phyloP scores from a whole-genome alignment of 2,113 vertebrate species.

The Hiodon tergisus region DNA sequence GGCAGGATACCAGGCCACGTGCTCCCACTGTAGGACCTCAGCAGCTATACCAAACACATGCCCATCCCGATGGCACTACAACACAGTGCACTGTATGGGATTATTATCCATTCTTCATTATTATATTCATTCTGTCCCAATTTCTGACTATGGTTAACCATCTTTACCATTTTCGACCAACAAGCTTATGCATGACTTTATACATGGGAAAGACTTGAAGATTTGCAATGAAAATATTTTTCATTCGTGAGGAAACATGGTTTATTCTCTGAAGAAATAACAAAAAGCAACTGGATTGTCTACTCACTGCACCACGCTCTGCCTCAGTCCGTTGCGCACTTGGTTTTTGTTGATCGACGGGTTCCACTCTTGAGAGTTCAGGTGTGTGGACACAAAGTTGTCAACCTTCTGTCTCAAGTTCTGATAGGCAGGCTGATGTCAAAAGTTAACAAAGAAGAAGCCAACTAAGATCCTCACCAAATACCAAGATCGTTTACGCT shows the following conservation, averaged over 20 bases:
- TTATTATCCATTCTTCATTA: constrained; percentile 23
- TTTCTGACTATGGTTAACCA: constrained; percentile 8
- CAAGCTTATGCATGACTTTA: background rate
- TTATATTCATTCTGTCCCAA: constrained; percentile 8
- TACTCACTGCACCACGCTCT: constrained; percentile 92
- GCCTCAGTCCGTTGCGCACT: constrained; percentile 82
- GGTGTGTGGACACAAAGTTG: constrained; percentile 89
- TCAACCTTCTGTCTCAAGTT: constrained; percentile 96
- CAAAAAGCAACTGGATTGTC: background rate
- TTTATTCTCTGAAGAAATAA: background rate
- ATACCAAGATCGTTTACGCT: background rate
- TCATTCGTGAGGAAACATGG: background rate
- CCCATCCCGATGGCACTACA: constrained; percentile 27
- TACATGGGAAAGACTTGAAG: background rate
- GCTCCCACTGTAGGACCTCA: constrained; percentile 29
- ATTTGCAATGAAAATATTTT: background rate
- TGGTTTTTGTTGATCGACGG: constrained; percentile 98
- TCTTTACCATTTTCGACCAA: background rate
- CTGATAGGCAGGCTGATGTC: constrained; percentile 85
- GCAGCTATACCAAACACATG: constrained; percentile 17
- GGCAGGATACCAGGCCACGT: constrained; percentile 32
- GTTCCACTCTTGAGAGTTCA: constrained; percentile 95
- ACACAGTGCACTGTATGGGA: constrained; percentile 22
- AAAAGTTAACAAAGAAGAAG: background rate
- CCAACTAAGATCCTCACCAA: background rate